phyloP scores from a whole-genome alignment of 92 coral and sea anemone genomes.

The Isaurus tuberculatus region DNA sequence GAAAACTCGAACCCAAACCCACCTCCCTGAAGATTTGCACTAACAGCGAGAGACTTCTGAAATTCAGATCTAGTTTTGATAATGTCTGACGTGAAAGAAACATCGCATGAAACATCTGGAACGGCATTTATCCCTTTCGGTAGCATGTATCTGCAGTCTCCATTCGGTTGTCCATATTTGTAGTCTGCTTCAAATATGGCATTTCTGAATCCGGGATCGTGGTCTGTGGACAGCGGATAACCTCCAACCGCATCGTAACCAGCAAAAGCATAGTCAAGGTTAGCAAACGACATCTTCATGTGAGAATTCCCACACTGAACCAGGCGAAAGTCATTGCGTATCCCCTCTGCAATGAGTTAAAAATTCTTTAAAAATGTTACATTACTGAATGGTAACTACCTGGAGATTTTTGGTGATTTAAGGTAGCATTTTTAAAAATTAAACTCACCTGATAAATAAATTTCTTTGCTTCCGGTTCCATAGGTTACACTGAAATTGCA shows the following conservation, averaged over 20 bases:
- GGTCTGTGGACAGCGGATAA: constrained; percentile 19
- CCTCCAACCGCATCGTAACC: constrained; percentile 18
- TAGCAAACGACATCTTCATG: constrained; percentile 29
- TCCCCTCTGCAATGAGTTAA: too few relatives aligned
- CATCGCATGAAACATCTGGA: constrained; percentile 25
- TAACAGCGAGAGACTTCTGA: constrained; percentile 7
- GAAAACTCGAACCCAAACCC: constrained; percentile 54
- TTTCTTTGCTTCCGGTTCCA: too few relatives aligned
- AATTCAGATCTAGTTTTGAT: constrained; percentile 3
- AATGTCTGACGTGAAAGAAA: constrained; percentile 10
- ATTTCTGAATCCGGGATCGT: too few relatives aligned
- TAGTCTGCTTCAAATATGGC: constrained; percentile 25
- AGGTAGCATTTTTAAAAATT: too few relatives aligned
- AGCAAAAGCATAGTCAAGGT: constrained; percentile 30
- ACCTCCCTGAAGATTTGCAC: constrained; percentile 38
- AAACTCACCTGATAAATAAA: too few relatives aligned
- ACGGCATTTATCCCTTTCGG: constrained; percentile 36
- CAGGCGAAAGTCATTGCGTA: too few relatives aligned
- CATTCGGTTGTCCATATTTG: constrained; percentile 2
- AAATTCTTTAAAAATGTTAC: too few relatives aligned
- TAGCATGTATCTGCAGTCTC: constrained; percentile 3
- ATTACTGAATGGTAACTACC: too few relatives aligned
- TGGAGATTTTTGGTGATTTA: too few relatives aligned
- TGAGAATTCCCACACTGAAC: too few relatives aligned
- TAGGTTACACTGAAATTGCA: too few relatives aligned